Evolutionary conservation across 35 echinoderm and acorn worm species (phyloP), one percentile per base, ranked within the genome.

Genomic region (Eucidaris tribuloides): DNA sequence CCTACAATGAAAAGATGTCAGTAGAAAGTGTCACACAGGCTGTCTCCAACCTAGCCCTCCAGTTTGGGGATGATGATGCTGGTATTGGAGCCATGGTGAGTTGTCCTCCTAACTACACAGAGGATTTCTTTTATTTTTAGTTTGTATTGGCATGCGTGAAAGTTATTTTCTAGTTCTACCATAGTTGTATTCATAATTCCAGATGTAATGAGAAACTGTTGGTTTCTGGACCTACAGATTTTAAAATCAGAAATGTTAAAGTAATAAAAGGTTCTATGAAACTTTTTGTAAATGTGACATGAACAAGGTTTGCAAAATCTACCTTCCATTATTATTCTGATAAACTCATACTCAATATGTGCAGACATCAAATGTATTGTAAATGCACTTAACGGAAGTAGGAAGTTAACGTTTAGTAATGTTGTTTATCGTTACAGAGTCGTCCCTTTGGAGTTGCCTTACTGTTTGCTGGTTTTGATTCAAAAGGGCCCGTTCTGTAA

Each of bases 1-100:
- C 95, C 2, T 98, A 98, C 77, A 98, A 98, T 87, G 95, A 98
- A 76, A 89, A 93, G 82, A 98, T 98, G 95, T 98, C 95, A 18
- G 90, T 98, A 70, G 95, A 98, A 50, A 92, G 90, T 86, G 95
- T 98, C 23, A 98, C 95, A 65, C 95, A 98, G 58, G 86, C 95
- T 70, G 95, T 98, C 50, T 98, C 90, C 32, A 98, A 98, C 70
- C 87, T 98, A 59, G 95, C 95, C 19, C 83, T 98, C 30, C 95
- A 98, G 83, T 98, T 98, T 87, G 95, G 95, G 42, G 95, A 98
- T 90, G 95, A 98, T 63, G 91, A 98, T 78, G 90, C 95, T 37
- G 95, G 82, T 56, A 58, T 84, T n/a, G 91, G 91, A 39, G 95
- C 91, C 15, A 98, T 98, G 95, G 95, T 98, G 35, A 77, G 90